Base-by-base conservation (phyloP, 2,888 invertebrate genomes). In the Tiliacea aurago region DNA sequence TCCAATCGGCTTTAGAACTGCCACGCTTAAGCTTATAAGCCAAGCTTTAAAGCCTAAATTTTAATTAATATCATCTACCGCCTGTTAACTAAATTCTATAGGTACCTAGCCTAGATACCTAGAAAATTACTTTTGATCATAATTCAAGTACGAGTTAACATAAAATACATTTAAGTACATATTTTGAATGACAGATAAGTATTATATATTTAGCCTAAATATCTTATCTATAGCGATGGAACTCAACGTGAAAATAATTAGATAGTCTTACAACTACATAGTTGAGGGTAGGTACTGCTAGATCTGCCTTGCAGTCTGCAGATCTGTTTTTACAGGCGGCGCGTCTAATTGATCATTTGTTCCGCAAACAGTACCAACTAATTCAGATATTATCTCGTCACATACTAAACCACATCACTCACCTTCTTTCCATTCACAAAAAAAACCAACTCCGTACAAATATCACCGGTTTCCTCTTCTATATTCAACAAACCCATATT, bases 361-460 rank as follows among this genome's bases (percentile, higher is more conserved):
- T 55, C 67, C 64, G 56, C 65, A 65, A 74, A 80, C 61, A 68
- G 20, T 45, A 20, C 37, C 11, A 51, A 58, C 49, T 70, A 71
- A 69, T 58, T 74, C 58, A 53, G 28, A 58, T 49, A 58, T 56
- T 67, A 37, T 55, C 47, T 73, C 23, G 13, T 43, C 53, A 81
- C 13, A 56, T 66, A n/a, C 18, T 47, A 23, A 23, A 43, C 3
- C 62, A 55, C 45, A 61, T 69, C 51, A 88, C 91, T 79, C 85
- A 96, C 96, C 95, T 95, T 96, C 81, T 96, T 96, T 68, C 96
- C 95, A 84, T 96, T 96, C 9, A 96, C 96, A 86, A 93, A 97
- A 88, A 96, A 95, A 69, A 95, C 95, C 88, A 95, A 89, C 78
- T 93, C 93, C 7, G 92, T 91, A 67, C 86, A 84, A 68, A 93